phyloP scores from a whole-genome alignment of 2,113 vertebrate genomes.

The Pelecanoides urinatrix region DNA sequence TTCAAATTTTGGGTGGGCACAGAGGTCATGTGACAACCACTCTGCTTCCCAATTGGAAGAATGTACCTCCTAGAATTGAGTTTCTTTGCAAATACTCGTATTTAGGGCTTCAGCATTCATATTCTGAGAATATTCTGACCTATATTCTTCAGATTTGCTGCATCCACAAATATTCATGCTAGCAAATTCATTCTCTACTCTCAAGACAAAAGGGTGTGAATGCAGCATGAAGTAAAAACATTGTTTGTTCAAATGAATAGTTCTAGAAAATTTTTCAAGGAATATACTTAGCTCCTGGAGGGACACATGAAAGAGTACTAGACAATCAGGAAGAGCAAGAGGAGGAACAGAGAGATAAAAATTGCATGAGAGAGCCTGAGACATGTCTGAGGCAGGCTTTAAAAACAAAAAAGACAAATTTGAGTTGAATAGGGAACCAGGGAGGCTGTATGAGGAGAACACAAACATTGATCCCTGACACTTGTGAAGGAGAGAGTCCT shows the following conservation, averaged over 20 bases:
- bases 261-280: not conserved
- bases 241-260: not conserved
- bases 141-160: not conserved
- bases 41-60: conserved; percentile 22
- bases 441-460: too few species aligned
- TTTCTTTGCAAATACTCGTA: not conserved
- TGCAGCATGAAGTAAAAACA: not conserved
- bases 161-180: not conserved
- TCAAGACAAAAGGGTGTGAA: not conserved
- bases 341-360: too few species aligned
- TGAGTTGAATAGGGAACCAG: too few species aligned
- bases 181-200: not conserved
- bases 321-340: too few species aligned
- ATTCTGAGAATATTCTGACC: not conserved
- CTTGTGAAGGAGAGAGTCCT: too few species aligned
- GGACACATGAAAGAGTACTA: too few species aligned
- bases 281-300: not conserved
- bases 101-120: not conserved
- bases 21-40: not conserved
- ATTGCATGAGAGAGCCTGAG: too few species aligned
- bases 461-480: too few species aligned
- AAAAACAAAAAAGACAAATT: too few species aligned
- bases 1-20: conserved; percentile 45
- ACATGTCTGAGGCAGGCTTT: too few species aligned
- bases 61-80: not conserved